These are phyloP conservation scores for Pedionomus torquatus DNA, from an alignment of 2,113 vertebrate species.

Conservation along the genomic window DNA sequence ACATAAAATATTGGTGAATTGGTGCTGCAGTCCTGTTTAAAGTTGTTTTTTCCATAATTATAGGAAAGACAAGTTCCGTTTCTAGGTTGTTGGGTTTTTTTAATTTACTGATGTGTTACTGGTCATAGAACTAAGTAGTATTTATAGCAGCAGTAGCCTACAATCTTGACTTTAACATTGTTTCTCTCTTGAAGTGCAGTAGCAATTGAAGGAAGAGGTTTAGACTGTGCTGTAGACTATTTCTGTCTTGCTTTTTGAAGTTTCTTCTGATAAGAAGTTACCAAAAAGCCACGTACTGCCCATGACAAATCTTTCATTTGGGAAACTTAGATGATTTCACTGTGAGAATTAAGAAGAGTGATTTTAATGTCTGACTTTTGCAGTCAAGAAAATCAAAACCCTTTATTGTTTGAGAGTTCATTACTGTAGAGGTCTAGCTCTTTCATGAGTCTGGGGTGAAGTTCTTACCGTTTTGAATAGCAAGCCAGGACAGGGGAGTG, in stretches of 20 bases:
- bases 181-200: neutral
- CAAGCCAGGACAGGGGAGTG: neutral
- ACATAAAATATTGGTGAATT: neutral
- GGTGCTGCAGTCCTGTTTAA: neutral
- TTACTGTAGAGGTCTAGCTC: neutral
- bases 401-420: neutral
- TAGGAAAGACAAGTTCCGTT: neutral
- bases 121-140: neutral
- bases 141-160: conserved; percentile 11
- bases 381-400: neutral
- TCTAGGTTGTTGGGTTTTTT: neutral
- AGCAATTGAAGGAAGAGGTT: conserved; percentile 36
- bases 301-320: neutral
- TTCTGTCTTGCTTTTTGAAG: conserved; percentile 25
- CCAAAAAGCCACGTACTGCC: neutral
- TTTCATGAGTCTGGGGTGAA: neutral
- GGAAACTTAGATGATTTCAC: neutral
- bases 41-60: neutral
- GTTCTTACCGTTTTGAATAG: neutral
- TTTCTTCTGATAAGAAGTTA: conserved; percentile 10
- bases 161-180: neutral
- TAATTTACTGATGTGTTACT: neutral
- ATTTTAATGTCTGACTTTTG: neutral
- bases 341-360: neutral
- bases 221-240: neutral